Evolutionary conservation across 2,113 vertebrate genomes (phyloP).

Genomic region (Oenanthe oenanthe): DNA sequence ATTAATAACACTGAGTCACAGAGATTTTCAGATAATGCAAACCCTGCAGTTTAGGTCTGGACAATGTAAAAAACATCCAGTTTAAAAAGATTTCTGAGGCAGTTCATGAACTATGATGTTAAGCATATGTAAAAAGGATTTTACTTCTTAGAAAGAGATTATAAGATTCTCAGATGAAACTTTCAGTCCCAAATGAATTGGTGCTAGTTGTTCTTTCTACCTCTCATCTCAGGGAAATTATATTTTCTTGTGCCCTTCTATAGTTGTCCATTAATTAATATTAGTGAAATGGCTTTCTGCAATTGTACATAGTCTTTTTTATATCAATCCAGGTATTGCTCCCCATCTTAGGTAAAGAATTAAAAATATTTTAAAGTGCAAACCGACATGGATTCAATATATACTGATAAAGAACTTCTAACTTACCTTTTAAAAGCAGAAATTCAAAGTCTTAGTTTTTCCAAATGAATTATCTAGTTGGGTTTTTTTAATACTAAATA

Average conservation of each 20-base stretch:
- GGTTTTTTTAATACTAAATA: not conserved
- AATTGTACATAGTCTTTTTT: not conserved
- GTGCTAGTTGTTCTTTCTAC: not conserved
- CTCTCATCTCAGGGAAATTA: not conserved
- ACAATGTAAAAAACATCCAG: not conserved
- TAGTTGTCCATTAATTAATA: not conserved
- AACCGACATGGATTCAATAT: not conserved
- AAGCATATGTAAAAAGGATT: not conserved
- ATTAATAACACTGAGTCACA: slow-evolving; percentile 1
- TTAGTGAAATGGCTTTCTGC: not conserved
- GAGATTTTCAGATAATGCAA: not conserved
- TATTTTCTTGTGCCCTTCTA: not conserved
- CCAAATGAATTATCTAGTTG: not conserved
- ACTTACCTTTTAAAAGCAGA: not conserved
- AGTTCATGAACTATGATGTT: not conserved
- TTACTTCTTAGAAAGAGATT: not conserved
- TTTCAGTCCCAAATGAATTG: not conserved
- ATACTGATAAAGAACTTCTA: not conserved
- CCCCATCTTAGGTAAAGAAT: not conserved
- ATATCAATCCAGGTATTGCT: not conserved
- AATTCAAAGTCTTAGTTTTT: not conserved
- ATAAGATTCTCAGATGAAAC: not conserved
- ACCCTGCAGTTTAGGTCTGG: not conserved
- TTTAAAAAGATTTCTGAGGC: not conserved
- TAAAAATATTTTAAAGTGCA: not conserved